Evolutionary conservation across 2,113 vertebrate genomes (phyloP).

Genomic region (Miniopterus natalensis): DNA sequence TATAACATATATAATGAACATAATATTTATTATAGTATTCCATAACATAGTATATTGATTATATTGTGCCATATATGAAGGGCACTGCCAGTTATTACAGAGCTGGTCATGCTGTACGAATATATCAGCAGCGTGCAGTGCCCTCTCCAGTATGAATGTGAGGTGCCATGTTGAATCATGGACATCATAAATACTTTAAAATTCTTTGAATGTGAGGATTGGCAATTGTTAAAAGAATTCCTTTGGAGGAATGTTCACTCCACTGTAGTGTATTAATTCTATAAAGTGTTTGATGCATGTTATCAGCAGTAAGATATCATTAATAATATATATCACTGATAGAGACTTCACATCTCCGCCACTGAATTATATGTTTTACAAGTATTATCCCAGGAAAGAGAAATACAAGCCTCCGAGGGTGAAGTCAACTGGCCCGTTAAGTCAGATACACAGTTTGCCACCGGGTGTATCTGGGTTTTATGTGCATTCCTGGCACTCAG

Average conservation of each 20-base stretch:
- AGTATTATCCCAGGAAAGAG: background rate
- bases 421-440: background rate
- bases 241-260: background rate
- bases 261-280: background rate
- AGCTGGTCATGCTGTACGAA: background rate
- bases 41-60: background rate
- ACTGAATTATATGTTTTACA: background rate
- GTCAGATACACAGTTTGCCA: too few relatives aligned
- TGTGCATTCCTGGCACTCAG: background rate
- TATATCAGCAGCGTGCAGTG: background rate
- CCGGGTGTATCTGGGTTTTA: background rate
- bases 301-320: background rate
- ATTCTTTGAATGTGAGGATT: background rate
- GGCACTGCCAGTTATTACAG: too few relatives aligned
- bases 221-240: background rate
- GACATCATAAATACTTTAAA: background rate
- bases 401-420: background rate
- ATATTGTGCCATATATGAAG: background rate
- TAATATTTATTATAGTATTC: background rate
- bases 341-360: background rate
- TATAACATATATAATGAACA: background rate
- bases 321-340: background rate
- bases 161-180: background rate
- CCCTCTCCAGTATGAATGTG: background rate
- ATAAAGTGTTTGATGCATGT: fast-evolving